These are phyloP conservation scores for Phalera bucephala DNA, from an alignment of 2,888 invertebrate species.

Conservation along the genomic window DNA sequence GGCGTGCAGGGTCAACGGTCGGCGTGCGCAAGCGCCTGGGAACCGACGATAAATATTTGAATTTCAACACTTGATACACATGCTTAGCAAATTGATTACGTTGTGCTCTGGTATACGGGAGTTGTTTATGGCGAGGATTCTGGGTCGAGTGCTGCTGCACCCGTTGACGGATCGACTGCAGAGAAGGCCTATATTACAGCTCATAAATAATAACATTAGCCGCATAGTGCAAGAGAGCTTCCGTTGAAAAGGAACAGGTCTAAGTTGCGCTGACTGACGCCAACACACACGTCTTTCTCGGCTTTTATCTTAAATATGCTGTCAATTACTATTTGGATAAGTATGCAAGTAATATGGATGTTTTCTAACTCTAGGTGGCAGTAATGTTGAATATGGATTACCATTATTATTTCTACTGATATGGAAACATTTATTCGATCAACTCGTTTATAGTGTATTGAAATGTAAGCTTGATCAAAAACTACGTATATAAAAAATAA, in stretches of 20 bases:
- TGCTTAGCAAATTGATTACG: constrained; percentile 78
- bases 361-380: too few species aligned
- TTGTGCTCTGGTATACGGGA: constrained; percentile 50
- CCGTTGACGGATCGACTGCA: constrained; percentile 4
- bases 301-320: constrained; percentile 22
- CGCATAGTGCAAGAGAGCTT: too few species aligned
- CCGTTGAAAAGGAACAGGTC: too few species aligned
- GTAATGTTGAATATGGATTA: too few species aligned
- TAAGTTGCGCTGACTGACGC: not conserved
- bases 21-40: constrained; percentile 69
- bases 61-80: constrained; percentile 81
- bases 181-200: not conserved
- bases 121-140: constrained; percentile 53
- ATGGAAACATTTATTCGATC: too few species aligned
- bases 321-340: too few species aligned
- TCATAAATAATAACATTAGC: not conserved
- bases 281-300: constrained; percentile 1
- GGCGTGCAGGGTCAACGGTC: constrained; percentile 77
- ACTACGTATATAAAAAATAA: too few species aligned
- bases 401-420: too few species aligned
- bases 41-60: constrained; percentile 80
- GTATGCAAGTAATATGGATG: too few species aligned
- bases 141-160: constrained; percentile 32
- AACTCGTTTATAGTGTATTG: too few species aligned
- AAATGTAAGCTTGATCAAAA: too few species aligned